Base-by-base conservation (phyloP, 2,113 vertebrate genomes). In the Ahaetulla prasina region DNA sequence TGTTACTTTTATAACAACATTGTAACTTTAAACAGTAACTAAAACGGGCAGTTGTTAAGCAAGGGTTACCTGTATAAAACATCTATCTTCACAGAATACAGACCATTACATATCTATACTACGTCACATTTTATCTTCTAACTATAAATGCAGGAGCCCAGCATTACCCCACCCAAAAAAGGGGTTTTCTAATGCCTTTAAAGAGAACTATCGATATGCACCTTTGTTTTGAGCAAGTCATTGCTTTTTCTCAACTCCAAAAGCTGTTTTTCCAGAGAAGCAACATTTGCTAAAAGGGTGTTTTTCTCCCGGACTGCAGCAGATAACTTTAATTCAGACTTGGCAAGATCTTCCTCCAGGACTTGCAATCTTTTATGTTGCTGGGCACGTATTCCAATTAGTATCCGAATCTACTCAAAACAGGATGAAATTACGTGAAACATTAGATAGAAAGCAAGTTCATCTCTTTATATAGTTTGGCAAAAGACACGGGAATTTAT, bases 141-240 rank as follows among this genome's bases (percentile, higher is more conserved):
- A 18, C 10, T 63, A 47, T 45, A 60, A 68, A 50, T 8, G 7
- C n/a, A 12, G 18, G 2, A 89, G 16, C 18, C 35, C n/a, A 50
- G 25, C 45, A 35, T 35, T 35, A 74, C 14, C 14, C n/a, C 14
- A 14, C 9, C 27, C 60, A 16, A 35, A 20, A 39, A 16, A 90
- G 35, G 35, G 43, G 0, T n/a, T 9, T 60, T 55, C 63, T 14
- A 8, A 23, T 57, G 39, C 22, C 22, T 63, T 25, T 49, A 63
- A 49, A 45, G 11, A 57, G 3, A 50, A 22, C 1, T 54, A 85
- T n/a, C 10, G 8, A 49, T 63, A 27, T 74, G 68, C 96, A 99
- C 99, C 98, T 99, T 99, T 91, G 98, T 98, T 96, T 99, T 99
- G 0, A 99, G 96, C 4, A 99, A 97, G 87, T 99, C 98, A 18